phyloP scores from a whole-genome alignment of 2,113 vertebrate species.

The Bos indicus region DNA sequence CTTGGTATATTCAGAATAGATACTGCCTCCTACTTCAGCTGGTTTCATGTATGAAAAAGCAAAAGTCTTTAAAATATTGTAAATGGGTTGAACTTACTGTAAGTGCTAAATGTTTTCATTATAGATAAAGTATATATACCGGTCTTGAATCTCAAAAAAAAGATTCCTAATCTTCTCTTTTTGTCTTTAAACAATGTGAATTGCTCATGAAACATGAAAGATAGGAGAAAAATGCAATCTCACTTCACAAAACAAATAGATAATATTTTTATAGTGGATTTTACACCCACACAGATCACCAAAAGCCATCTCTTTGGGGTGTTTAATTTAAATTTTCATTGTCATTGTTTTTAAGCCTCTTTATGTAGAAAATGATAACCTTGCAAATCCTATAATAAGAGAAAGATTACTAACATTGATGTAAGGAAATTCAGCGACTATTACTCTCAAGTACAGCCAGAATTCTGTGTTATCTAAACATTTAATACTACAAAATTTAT shows the following conservation, averaged over 20 bases:
- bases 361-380: slow-evolving; percentile 20
- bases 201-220: neutral
- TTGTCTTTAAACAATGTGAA: neutral
- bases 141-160: neutral
- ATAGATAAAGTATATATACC: neutral
- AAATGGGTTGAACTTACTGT: neutral
- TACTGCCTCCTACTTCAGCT: neutral
- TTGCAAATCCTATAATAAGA: neutral
- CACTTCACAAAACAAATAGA: neutral
- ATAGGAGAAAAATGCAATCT: neutral
- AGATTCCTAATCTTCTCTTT: neutral
- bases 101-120: neutral
- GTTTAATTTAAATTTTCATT: slow-evolving; percentile 1
- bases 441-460: neutral
- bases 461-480: neutral
- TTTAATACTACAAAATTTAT: neutral
- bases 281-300: neutral
- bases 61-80: neutral
- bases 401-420: neutral
- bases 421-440: neutral
- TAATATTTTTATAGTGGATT: neutral
- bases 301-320: neutral
- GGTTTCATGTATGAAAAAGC: neutral
- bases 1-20: neutral
- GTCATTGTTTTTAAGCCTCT: neutral